Evolutionary conservation across 2,113 vertebrate genomes (phyloP).

Genomic region (Formicarius rufipectus): DNA sequence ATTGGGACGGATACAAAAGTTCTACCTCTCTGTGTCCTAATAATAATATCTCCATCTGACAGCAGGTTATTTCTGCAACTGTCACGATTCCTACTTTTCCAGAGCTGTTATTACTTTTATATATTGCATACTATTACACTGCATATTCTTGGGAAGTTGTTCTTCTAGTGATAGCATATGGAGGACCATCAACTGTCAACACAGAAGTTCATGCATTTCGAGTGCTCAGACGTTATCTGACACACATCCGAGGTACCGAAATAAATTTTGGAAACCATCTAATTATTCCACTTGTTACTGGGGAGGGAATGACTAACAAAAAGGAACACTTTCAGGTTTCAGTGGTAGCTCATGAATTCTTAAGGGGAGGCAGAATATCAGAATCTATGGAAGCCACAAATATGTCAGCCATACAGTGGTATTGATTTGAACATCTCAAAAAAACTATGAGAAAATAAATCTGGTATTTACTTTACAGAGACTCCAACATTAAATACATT

Average conservation of each 20-base stretch:
- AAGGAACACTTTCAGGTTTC: neutral
- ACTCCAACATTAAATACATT: neutral
- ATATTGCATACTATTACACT: neutral
- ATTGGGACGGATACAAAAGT: neutral
- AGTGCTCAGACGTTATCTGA: slow-evolving; percentile 2
- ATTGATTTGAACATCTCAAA: slow-evolving; percentile 1
- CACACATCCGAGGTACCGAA: neutral
- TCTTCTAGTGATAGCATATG: slow-evolving; percentile 33
- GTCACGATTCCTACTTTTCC: neutral
- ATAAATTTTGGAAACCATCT: slow-evolving; percentile 30
- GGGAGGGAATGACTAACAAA: neutral
- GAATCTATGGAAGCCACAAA: neutral
- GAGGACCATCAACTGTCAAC: slow-evolving; percentile 24
- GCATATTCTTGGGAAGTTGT: slow-evolving; percentile 21
- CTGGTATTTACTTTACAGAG: slow-evolving; percentile 30
- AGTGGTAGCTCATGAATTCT: neutral
- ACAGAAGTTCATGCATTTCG: slow-evolving; percentile 20
- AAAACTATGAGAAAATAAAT: slow-evolving; percentile 44
- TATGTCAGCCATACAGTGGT: slow-evolving; percentile 12
- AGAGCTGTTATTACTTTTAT: slow-evolving; percentile 20
- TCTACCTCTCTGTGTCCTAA: neutral
- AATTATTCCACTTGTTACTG: slow-evolving; percentile 30
- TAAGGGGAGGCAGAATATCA: neutral
- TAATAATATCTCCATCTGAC: neutral
- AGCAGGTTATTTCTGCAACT: neutral